Evolutionary conservation across 2,113 vertebrate genomes (phyloP), one percentile per base, ranked within the genome.

Genomic region (Albula goreensis): DNA sequence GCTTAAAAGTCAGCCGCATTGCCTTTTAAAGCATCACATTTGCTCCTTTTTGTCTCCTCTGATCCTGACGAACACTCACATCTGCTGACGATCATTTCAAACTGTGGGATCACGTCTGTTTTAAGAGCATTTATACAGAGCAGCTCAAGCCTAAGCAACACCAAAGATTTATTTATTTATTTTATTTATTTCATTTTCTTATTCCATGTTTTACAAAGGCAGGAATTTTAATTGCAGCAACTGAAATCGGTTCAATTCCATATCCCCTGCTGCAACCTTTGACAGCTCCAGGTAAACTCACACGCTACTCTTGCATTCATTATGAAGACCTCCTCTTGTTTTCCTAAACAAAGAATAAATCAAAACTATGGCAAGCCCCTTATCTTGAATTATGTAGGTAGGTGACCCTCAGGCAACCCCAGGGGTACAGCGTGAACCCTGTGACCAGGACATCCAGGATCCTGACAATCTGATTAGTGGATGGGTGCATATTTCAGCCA

Each of bases 241-340:
- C 93, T 94, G 93, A 93, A 93, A 92, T 91, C 85, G 90, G 92
- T 93, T 94, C 92, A 92, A 91, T 93, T 89, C 88, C 87, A 89
- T 85, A 10, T 22, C 53, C 22, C 25, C 22, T 60, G 11, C 1
- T n/a, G 4, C 81, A 9, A 2, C n/a, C 3, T 17, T 12, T n/a
- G 8, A 5, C 12, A 79, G 78, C 12, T 79, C 78, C 78, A 79
- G 31, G 78, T 79, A 11, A 50, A 50, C 41, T 3, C 15, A 70
- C 22, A 19, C 1, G 53, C 6, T 3, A 50, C 41, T 19, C 25
- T 25, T 17, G 41, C 8, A 17, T 79, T 19, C 49, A 86, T 85
- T 89, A 85, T 88, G 90, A 87, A 90, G 13, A 15, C 70, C 22
- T 9, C 70, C 17, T 17, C 5, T n/a, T 74, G n/a, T 31, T 19